A percentile compares a stretch with the other conserved stretches of the same genome.
Evolutionary conservation across 2,113 vertebrate species (phyloP).

Genomic region (Noctilio leporinus): DNA sequence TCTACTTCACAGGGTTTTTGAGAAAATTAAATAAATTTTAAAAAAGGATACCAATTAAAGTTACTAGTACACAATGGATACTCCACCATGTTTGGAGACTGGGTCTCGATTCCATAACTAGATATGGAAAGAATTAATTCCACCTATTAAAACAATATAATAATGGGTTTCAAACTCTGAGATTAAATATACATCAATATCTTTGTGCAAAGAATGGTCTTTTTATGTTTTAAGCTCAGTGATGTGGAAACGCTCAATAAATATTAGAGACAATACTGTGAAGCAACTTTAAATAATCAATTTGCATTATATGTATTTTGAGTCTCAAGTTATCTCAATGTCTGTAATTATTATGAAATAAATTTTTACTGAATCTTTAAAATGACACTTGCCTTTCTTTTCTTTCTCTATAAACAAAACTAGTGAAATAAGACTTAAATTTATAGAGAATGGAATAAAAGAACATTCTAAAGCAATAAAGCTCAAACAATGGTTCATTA

Average conservation of each 20-base stretch:
- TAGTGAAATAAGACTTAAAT: not conserved
- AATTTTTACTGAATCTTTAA: not conserved
- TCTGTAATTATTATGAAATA: not conserved
- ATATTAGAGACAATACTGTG: not conserved
- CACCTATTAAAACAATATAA: not conserved
- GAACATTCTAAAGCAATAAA: not conserved
- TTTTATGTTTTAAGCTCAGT: not conserved
- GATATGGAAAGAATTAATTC: not conserved
- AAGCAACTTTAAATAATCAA: conserved; percentile 12
- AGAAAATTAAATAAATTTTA: not conserved
- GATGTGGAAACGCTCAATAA: not conserved
- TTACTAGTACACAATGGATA: not conserved
- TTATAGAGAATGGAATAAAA: not conserved
- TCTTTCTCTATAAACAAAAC: not conserved
- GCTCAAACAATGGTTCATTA: not conserved
- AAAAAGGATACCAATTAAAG: not conserved
- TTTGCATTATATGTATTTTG: not conserved
- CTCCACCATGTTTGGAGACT: not conserved
- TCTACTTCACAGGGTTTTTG: not conserved
- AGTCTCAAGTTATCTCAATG: not conserved
- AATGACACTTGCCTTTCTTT: not conserved
- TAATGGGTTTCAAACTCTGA: not conserved
- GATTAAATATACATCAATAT: not conserved
- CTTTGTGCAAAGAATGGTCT: not conserved
- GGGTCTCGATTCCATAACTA: not conserved